A percentile compares a stretch with the other conserved stretches of the same genome.
phyloP scores from a whole-genome alignment of 2,797 vertebrate genomes.

The Gorsachius magnificus region DNA sequence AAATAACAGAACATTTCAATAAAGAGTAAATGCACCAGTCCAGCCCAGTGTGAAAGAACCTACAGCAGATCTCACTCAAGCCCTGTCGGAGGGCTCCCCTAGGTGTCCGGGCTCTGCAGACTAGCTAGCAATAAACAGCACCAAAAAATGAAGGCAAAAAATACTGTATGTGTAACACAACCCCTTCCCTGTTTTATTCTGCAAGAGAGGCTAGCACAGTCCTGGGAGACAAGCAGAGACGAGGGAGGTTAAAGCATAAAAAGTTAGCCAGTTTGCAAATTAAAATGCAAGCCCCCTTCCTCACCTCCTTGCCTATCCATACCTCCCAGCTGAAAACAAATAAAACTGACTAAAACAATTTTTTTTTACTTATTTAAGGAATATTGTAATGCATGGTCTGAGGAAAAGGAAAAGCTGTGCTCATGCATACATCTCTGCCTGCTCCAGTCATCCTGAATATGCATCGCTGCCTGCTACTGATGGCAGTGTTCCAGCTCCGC shows the following conservation, averaged over 20 bases:
- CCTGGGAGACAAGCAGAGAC: neutral
- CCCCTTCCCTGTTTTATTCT: neutral
- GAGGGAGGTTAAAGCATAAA: neutral
- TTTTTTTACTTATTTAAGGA: constrained; percentile 30
- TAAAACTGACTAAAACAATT: neutral
- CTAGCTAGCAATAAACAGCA: neutral
- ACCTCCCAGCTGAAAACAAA: constrained; percentile 30
- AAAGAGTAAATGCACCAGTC: neutral
- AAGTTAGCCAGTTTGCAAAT: neutral
- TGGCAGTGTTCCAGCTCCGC: neutral
- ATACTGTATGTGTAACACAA: neutral
- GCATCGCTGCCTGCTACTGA: neutral
- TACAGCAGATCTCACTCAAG: neutral
- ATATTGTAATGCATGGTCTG: constrained; percentile 2
- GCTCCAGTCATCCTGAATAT: constrained; percentile 15
- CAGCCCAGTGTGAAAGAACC: neutral
- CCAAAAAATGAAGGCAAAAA: neutral
- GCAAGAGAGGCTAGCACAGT: neutral
- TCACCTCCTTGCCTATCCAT: neutral
- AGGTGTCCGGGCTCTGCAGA: neutral
- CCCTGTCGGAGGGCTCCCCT: neutral
- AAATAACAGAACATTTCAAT: neutral
- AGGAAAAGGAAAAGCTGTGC: constrained; percentile 4
- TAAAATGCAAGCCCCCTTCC: neutral
- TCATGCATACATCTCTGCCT: constrained; percentile 13